Percentiles rank a stretch among this genome's conserved stretches.
These are phyloP conservation scores for Spizella passerina DNA, from an alignment of 2,797 vertebrate genomes.

Conservation along the genomic window DNA sequence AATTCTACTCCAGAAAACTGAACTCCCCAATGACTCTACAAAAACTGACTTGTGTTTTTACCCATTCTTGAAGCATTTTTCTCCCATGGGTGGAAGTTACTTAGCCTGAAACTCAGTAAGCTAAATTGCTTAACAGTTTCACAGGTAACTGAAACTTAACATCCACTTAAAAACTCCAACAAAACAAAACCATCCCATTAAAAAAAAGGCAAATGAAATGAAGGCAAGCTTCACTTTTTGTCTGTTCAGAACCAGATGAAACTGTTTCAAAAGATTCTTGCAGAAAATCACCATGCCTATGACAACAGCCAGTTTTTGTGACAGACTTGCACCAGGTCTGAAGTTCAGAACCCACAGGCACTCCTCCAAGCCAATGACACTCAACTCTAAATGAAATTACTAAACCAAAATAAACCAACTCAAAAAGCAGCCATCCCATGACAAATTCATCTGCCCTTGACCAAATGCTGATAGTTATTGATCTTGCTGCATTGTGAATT, in stretches of 20 bases:
- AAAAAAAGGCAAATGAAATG: background rate
- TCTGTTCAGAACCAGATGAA: background rate
- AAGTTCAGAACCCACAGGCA: background rate
- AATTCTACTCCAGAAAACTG: background rate
- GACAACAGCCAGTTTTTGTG: background rate
- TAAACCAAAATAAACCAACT: constrained; percentile 68
- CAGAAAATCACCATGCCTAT: background rate
- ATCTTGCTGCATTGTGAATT: constrained; percentile 81
- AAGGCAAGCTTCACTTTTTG: background rate
- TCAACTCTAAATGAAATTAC: constrained; percentile 69
- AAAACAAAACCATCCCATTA: background rate
- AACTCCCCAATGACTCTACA: background rate
- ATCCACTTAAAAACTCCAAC: background rate
- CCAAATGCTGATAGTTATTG: constrained; percentile 89
- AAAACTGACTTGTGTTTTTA: background rate
- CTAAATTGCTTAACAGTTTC: background rate
- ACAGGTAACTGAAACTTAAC: background rate
- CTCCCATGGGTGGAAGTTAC: background rate
- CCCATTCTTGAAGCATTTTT: background rate
- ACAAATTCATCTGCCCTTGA: constrained; percentile 79
- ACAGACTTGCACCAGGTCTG: background rate
- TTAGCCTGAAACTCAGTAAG: background rate
- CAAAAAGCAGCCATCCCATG: constrained; percentile 67
- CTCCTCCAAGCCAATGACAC: constrained; percentile 19
- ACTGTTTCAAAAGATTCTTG: background rate